Evolutionary conservation across 2,888 invertebrate species (phyloP).

Genomic region (Mechanitis messenoides): DNA sequence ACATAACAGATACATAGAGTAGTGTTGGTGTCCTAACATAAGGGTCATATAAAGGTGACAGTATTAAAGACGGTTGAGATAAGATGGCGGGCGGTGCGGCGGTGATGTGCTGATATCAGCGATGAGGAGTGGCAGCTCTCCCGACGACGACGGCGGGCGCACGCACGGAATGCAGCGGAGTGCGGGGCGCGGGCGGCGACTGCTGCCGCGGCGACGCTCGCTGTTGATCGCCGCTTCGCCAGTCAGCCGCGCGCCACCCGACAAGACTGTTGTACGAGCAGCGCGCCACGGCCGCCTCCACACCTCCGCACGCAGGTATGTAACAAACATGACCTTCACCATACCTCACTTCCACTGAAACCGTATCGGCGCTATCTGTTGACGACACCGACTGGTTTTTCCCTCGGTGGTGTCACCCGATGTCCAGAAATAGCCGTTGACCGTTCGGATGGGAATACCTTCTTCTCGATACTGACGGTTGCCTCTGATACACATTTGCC

Average conservation of each 20-base stretch:
- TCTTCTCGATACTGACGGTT: conserved; percentile 34
- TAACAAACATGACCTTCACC: conserved; percentile 52
- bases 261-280: conserved; percentile 61
- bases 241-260: conserved; percentile 73
- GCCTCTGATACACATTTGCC: conserved; percentile 48
- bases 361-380: conserved; percentile 20
- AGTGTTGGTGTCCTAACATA: conserved; percentile 9
- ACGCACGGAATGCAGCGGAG: conserved; percentile 60
- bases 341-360: conserved; percentile 27
- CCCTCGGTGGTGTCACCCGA: conserved; percentile 35
- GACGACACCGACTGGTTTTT: conserved; percentile 21
- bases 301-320: conserved; percentile 61
- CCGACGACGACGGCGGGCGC: conserved; percentile 56
- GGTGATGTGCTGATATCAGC: conserved; percentile 51
- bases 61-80: conserved; percentile 37
- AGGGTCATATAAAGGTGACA: conserved; percentile 20
- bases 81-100: conserved; percentile 30
- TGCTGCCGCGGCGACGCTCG: conserved; percentile 60
- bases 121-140: conserved; percentile 52
- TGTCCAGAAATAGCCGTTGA: conserved; percentile 51
- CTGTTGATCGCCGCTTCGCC: conserved; percentile 57
- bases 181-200: conserved; percentile 57
- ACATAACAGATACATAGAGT: neutral
- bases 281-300: conserved; percentile 42
- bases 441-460: conserved; percentile 40